Conservation (phyloP, 2,113 vertebrate species). For the Sturnus vulgaris region DNA sequence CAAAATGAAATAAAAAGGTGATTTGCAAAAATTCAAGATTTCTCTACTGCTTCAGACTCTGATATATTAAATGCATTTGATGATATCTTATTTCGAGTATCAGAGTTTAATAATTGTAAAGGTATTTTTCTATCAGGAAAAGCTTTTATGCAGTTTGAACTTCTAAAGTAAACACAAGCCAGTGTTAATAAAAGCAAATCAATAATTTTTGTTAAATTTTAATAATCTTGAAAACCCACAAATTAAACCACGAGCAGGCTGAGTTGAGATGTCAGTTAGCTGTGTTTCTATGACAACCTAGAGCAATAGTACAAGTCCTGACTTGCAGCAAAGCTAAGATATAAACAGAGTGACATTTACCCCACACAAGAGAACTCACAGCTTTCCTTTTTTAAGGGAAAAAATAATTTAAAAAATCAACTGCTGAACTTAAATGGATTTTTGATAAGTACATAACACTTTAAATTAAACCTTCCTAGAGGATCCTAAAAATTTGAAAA, state of each 20-base stretch:
- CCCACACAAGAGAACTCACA: slow-evolving; percentile 65
- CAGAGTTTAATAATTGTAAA: slow-evolving; percentile 19
- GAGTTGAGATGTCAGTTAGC: slow-evolving; percentile 79
- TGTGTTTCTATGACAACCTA: slow-evolving; percentile 81
- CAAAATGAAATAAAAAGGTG: slow-evolving; percentile 63
- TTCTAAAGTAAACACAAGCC: slow-evolving; percentile 70
- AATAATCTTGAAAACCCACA: slow-evolving; percentile 80
- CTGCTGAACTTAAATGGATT: slow-evolving; percentile 63
- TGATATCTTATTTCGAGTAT: neutral
- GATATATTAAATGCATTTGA: slow-evolving; percentile 43
- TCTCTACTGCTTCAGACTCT: slow-evolving; percentile 41
- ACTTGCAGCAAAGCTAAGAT: slow-evolving; percentile 73
- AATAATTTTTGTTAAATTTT: slow-evolving; percentile 86
- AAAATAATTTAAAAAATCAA: slow-evolving; percentile 42
- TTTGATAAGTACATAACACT: slow-evolving; percentile 61
- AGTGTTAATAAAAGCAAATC: slow-evolving; percentile 80
- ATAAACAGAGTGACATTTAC: slow-evolving; percentile 80
- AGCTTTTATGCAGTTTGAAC: slow-evolving; percentile 58
- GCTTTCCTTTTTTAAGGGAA: slow-evolving; percentile 27
- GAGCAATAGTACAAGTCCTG: slow-evolving; percentile 71
- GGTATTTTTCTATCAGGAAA: slow-evolving; percentile 30
- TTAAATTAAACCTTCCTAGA: slow-evolving; percentile 61
- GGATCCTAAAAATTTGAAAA: slow-evolving; percentile 34
- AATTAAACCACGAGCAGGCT: slow-evolving; percentile 78
- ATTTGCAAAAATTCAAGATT: slow-evolving; percentile 63